These are phyloP conservation scores for Spisula subtruncata DNA, from an alignment of 2,888 invertebrate species.

Conservation along the genomic window DNA sequence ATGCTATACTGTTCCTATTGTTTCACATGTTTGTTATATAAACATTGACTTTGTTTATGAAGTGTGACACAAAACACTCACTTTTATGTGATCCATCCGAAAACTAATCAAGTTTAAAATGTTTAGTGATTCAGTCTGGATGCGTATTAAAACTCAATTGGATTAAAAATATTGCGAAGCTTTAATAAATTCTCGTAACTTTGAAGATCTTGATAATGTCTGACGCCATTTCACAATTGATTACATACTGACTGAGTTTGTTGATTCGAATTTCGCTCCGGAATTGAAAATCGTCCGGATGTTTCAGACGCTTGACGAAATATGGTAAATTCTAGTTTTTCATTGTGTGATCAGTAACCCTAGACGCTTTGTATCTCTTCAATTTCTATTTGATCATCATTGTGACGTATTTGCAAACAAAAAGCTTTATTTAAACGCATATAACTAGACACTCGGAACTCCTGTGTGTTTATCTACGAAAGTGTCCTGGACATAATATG, in stretches of 20 bases:
- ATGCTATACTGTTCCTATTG: too few relatives aligned
- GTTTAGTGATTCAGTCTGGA: too few relatives aligned
- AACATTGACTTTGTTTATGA: too few relatives aligned
- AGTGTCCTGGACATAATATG: too few relatives aligned
- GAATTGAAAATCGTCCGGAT: background rate
- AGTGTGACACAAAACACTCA: too few relatives aligned
- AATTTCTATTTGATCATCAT: background rate
- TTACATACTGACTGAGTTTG: background rate
- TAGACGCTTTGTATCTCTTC: background rate
- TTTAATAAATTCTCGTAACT: slow-evolving; percentile 9
- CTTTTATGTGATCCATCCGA: too few relatives aligned
- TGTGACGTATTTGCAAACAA: background rate
- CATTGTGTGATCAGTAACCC: background rate
- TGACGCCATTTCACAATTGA: background rate
- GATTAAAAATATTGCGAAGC: too few relatives aligned
- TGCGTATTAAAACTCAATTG: too few relatives aligned
- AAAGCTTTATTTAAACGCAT: background rate
- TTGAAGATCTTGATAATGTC: background rate
- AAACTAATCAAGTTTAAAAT: too few relatives aligned
- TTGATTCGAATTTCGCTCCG: background rate
- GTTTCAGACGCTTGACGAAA: background rate
- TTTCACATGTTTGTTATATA: too few relatives aligned
- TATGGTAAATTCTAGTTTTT: background rate
- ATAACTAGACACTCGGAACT: too few relatives aligned
- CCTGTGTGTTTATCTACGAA: too few relatives aligned